These are phyloP conservation scores for Harpagus bidentatus DNA, from an alignment of 2,113 vertebrate genomes.

Conservation along the genomic window DNA sequence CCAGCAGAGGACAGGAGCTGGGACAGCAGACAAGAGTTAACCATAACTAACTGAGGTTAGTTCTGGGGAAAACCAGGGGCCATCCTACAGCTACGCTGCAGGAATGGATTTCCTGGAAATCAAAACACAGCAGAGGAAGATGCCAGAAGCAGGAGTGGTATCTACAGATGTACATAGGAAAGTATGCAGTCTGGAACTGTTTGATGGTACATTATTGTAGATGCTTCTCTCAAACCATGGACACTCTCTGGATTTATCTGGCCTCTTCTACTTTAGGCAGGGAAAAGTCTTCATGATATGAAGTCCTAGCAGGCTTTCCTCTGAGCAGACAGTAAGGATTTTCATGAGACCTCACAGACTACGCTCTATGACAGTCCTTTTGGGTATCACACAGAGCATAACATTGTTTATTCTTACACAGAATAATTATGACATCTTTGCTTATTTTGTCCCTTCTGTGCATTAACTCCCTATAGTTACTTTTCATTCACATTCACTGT, in stretches of 20 bases:
- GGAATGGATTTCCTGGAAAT: background rate
- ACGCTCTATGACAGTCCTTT: background rate
- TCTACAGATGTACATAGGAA: background rate
- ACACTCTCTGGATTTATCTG: background rate
- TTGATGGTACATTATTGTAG: background rate
- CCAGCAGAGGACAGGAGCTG: background rate
- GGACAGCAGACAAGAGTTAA: background rate
- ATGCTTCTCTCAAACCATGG: background rate
- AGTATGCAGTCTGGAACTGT: background rate
- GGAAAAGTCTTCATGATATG: background rate
- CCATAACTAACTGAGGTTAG: background rate
- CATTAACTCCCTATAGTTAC: background rate
- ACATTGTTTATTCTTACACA: background rate
- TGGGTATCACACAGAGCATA: background rate
- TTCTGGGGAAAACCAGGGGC: background rate
- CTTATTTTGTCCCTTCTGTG: background rate
- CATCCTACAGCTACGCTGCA: background rate
- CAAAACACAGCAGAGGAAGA: background rate
- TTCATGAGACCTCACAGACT: background rate
- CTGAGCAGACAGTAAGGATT: background rate
- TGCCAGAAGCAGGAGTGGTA: background rate
- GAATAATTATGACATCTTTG: background rate
- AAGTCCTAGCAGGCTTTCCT: background rate
- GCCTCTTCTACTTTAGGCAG: background rate
- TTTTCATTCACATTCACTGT: background rate